Evolutionary conservation across 2,888 invertebrate species (phyloP).

Genomic region (Lymantria dispar): DNA sequence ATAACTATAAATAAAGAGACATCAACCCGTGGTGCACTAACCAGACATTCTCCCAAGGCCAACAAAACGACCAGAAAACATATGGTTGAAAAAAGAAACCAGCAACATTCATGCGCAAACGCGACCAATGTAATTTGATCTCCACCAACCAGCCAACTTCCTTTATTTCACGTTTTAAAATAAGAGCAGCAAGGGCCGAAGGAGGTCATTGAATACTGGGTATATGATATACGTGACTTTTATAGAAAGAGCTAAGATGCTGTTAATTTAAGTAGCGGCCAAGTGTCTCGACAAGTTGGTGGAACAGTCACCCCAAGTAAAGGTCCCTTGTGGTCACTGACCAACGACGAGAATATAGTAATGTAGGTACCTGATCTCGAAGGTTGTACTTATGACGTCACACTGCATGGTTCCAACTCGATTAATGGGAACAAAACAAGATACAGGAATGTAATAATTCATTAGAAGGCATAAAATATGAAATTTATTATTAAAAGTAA

Average conservation of each 20-base stretch:
- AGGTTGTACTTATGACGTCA: conserved; percentile 62
- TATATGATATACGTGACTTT: conserved; percentile 35
- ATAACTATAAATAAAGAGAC: conserved; percentile 61
- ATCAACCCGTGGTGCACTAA: conserved; percentile 61
- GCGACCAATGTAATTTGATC: conserved; percentile 50
- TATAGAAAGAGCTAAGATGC: conserved; percentile 36
- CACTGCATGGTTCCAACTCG: conserved; percentile 34
- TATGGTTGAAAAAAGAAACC: conserved; percentile 73
- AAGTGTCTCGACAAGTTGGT: conserved; percentile 49
- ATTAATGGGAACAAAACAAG: conserved; percentile 41
- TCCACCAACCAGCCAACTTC: conserved; percentile 45
- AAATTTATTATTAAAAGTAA: background rate
- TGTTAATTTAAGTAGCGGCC: conserved; percentile 22
- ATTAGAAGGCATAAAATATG: conserved; percentile 14
- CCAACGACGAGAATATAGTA: conserved; percentile 74
- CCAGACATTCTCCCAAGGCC: conserved; percentile 75
- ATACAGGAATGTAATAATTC: conserved; percentile 20
- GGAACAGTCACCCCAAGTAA: conserved; percentile 77
- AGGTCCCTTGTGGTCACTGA: conserved; percentile 78
- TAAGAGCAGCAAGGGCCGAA: conserved; percentile 42
- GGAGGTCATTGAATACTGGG: conserved; percentile 50
- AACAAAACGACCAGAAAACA: conserved; percentile 77
- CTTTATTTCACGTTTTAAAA: conserved; percentile 54
- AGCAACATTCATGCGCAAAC: conserved; percentile 44
- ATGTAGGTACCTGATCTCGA: conserved; percentile 67